phyloP scores from a whole-genome alignment of 1,140 invertebrate species.

The Psix sp. region DNA sequence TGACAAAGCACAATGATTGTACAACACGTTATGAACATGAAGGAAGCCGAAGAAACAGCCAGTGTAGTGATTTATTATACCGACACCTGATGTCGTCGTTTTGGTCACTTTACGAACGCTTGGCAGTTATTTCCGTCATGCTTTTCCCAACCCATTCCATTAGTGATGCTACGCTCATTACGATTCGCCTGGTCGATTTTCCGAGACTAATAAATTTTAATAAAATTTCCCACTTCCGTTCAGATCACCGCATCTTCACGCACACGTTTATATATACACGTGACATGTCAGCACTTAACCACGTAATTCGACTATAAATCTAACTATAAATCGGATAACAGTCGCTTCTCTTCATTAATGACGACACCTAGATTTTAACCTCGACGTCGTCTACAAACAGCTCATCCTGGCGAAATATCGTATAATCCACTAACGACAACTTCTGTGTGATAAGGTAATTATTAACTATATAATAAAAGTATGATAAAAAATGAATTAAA shows the following conservation, averaged over 20 bases:
- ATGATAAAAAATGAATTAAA: too few species aligned
- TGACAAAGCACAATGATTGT: conserved; percentile 32
- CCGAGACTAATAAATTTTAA: conserved; percentile 70
- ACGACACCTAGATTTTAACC: conserved; percentile 24
- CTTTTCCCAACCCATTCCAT: conserved; percentile 62
- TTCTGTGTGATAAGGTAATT: too few species aligned
- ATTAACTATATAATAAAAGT: too few species aligned
- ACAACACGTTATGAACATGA: conserved; percentile 25
- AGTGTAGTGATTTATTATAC: conserved; percentile 69
- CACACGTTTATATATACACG: conserved; percentile 29
- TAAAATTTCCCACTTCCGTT: conserved; percentile 65
- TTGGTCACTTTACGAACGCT: conserved; percentile 68
- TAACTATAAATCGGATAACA: too few species aligned
- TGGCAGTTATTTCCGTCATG: conserved; percentile 61
- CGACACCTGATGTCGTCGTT: conserved; percentile 71
- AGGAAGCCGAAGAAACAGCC: conserved; percentile 28
- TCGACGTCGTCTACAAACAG: conserved; percentile 16
- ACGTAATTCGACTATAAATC: conserved; percentile 37
- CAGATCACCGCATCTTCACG: conserved; percentile 35
- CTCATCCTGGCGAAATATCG: conserved; percentile 20
- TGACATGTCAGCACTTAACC: conserved; percentile 28
- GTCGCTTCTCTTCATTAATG: conserved; percentile 37
- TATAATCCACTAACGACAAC: conserved; percentile 25
- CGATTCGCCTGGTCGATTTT: conserved; percentile 67
- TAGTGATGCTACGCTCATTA: conserved; percentile 72